Conservation (phyloP, 2,888 invertebrate species). For the Anorthoa munda region DNA sequence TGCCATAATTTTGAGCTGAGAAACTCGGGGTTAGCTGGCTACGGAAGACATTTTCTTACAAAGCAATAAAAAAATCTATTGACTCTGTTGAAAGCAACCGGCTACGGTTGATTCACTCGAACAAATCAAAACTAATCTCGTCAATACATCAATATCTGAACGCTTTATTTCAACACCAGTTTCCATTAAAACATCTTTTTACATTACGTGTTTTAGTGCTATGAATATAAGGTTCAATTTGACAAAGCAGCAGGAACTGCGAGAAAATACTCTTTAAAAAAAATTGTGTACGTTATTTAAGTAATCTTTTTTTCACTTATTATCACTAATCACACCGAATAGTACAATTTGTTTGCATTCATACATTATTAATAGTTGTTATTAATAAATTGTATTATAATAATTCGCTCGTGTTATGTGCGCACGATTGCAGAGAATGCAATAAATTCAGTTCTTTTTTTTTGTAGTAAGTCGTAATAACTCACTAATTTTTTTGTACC, state of each 20-base stretch:
- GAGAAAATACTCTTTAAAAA: conserved; percentile 62
- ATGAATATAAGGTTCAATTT: conserved; percentile 60
- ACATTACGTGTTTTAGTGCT: conserved; percentile 54
- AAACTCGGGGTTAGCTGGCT: too few species aligned
- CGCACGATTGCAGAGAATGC: conserved; percentile 59
- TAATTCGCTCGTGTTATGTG: conserved; percentile 56
- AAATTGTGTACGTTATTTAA: conserved; percentile 56
- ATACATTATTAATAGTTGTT: conserved; percentile 65
- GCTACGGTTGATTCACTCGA: background rate
- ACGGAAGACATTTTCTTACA: background rate
- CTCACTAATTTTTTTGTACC: conserved; percentile 59
- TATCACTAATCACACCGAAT: conserved; percentile 73
- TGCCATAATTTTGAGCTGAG: too few species aligned
- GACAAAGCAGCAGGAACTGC: conserved; percentile 70
- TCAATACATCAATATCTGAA: conserved; percentile 57
- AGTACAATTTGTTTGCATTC: conserved; percentile 84
- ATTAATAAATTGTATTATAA: conserved; percentile 63
- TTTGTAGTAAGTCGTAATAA: conserved; percentile 34
- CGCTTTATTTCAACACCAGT: conserved; percentile 42
- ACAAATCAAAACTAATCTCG: conserved; percentile 23
- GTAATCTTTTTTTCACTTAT: conserved; percentile 62
- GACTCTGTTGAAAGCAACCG: background rate
- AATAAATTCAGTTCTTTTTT: conserved; percentile 50
- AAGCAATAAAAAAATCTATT: conserved; percentile 10
- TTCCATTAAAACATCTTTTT: conserved; percentile 47